Evolutionary conservation across 2,888 invertebrate species (phyloP), one percentile per base, ranked within the genome.

Genomic region (Byasa hedistus): DNA sequence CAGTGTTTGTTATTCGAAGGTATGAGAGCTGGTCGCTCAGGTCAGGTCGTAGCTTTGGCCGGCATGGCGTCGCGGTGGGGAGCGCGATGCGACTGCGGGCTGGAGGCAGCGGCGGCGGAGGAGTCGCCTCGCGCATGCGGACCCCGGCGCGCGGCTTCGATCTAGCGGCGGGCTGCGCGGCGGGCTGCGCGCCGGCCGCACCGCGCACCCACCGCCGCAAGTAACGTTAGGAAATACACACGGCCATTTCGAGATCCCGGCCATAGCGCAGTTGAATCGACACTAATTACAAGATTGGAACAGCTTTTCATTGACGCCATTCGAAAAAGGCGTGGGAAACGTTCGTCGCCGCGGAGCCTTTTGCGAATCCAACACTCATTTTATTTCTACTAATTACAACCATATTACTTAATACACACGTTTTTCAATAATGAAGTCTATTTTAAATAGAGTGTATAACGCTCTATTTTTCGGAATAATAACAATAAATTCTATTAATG

Each of bases 81-180:
- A 79, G 80, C 87, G 85, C 87, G 90, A 82, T 80, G 83, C 86
- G 87, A 90, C 87, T 89, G 89, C 86, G 89, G 88, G 80, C 79
- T 78, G 79, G 76, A 78, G 76, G 75, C 76, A 81, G 79, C 75
- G 80, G 78, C 80, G 81, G 79, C 76, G 80, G 80, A 73, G 79
- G 78, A 77, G 75, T 76, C 79, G 75, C 73, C 76, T 70, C 75
- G 77, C 78, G 86, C 89, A 83, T 83, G 88, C 86, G 88, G 82
- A 73, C 73, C 71, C 74, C 71, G 75, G 72, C 72, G 79, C 78
- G 77, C 78, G 81, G 84, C 87, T 90, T 90, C 91, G 90, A 90
- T 91, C 87, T 87, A 84, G 79, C 86, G 76, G 78, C 79, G 78
- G 72, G 82, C 73, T 87, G 89, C 67, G 48, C 48, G 48, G 12